Evolutionary conservation across 2,797 vertebrate genomes (phyloP), one percentile per base, ranked within the genome.

Genomic region (Hoplostethus mediterraneus): DNA sequence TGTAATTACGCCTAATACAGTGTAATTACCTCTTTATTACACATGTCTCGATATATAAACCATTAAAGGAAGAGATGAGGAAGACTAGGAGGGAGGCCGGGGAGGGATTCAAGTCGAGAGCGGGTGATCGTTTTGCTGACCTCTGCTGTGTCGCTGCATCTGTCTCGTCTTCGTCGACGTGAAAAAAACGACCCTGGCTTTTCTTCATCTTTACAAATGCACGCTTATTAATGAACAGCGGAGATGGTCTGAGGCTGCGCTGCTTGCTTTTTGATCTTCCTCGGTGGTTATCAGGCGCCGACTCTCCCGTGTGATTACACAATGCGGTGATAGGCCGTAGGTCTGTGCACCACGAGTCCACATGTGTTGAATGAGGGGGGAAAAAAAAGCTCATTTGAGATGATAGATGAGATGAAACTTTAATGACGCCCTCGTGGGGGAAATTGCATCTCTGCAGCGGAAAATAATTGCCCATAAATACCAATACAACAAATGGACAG

Each of bases 241-340:
- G 54, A 25, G 48, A 25, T 42, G 28, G 49, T 59, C 14, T 63
- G 49, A n/a, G 4, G 52, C 58, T 17, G 16, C 28, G 2, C n/a
- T 17, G 66, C 54, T 63, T 44, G 70, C 14, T 21, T 25, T 53
- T 63, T 63, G 42, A 73, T 68, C 47, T 56, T 49, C n/a, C 30
- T 28, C 56, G 49, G 14, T 31, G 17, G 54, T 16, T 31, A 14
- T 61, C 31, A 25, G 52, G 36, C 59, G 25, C 33, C 30, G 60
- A 69, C 42, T 51, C 38, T 51, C 21, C 1, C 9, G 13, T 7
- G 44, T 30, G 16, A 56, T 13, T 57, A 28, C 21, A 3, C 7
- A 40, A 54, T 13, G 31, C 28, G 5, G 53, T 2, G 53, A 40
- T 40, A 21, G 36, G 56, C 48, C 55, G 31, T 13, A 10, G 28